Conservation (phyloP, 2,888 invertebrate species). For the Tetanocera ferruginea region DNA sequence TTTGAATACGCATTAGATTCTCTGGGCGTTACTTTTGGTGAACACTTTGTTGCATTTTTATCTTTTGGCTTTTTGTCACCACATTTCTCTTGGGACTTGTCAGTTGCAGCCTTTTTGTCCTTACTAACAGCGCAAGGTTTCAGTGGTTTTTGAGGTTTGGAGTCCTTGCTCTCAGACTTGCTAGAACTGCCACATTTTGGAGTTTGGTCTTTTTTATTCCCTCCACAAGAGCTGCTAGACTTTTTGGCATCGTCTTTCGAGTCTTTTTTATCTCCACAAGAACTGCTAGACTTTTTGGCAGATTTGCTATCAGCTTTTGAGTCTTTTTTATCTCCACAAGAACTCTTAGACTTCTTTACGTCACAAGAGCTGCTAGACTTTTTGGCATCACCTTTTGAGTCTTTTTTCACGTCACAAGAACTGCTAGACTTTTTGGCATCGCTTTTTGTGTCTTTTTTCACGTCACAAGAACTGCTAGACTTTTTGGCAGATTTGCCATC, state of each 20-base stretch:
- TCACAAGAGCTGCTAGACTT: constrained; percentile 19
- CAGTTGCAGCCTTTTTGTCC: neutral
- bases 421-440: neutral
- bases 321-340: neutral
- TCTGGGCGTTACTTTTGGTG: neutral
- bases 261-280: neutral
- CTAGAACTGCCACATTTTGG: no score
- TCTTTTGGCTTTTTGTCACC: neutral
- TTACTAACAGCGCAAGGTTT: no score
- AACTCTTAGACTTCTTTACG: neutral
- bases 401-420: neutral
- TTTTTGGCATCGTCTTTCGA: no score
- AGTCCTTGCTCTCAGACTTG: neutral
- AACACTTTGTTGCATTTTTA: neutral
- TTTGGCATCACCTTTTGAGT: neutral
- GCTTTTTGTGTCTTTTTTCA: neutral
- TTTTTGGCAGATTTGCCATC: constrained; percentile 1
- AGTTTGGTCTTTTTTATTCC: no score
- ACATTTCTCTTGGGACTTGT: constrained; percentile 3
- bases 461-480: neutral
- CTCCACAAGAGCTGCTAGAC: neutral
- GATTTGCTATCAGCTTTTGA: constrained; percentile 19
- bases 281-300: neutral
- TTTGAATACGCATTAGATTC: neutral
- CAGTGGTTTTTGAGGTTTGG: neutral